Conservation (phyloP, 2,797 vertebrate species). For the Tolypeutes matacus region DNA sequence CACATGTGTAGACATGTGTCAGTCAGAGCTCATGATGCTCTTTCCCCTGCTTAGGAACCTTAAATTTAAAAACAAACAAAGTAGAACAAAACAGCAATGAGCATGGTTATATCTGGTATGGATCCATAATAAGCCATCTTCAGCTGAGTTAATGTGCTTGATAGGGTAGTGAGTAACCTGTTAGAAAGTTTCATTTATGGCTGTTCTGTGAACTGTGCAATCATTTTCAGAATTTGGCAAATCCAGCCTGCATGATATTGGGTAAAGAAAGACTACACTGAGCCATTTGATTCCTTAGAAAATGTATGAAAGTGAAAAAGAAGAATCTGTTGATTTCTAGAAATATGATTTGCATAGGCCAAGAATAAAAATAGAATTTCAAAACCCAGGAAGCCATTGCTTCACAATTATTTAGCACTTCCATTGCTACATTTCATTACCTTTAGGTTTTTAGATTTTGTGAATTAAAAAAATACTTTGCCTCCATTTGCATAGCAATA, state of each 20-base stretch:
- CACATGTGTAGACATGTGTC: not conserved
- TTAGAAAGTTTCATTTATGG: conserved; percentile 38
- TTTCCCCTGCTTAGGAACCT: not conserved
- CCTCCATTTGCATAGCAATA: not conserved
- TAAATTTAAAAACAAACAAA: conserved; percentile 23
- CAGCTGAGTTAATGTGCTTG: conserved; percentile 7
- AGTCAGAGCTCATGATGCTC: not conserved
- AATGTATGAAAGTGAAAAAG: not conserved
- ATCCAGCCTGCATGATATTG: not conserved
- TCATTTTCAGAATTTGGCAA: conserved; percentile 31
- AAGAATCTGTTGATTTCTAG: not conserved
- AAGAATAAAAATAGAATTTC: not conserved
- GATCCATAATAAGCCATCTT: not conserved
- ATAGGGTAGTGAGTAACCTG: not conserved
- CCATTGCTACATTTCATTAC: not conserved
- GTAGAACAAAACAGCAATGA: not conserved
- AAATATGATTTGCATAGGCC: not conserved
- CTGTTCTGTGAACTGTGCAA: conserved; percentile 12
- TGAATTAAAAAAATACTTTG: not conserved
- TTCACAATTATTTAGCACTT: not conserved
- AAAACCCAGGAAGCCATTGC: not conserved
- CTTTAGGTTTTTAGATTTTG: not conserved
- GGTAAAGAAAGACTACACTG: not conserved
- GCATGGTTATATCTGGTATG: not conserved
- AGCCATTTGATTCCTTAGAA: not conserved